phyloP scores from a whole-genome alignment of 2,113 vertebrate species.

The Acrocephalus kingi region DNA sequence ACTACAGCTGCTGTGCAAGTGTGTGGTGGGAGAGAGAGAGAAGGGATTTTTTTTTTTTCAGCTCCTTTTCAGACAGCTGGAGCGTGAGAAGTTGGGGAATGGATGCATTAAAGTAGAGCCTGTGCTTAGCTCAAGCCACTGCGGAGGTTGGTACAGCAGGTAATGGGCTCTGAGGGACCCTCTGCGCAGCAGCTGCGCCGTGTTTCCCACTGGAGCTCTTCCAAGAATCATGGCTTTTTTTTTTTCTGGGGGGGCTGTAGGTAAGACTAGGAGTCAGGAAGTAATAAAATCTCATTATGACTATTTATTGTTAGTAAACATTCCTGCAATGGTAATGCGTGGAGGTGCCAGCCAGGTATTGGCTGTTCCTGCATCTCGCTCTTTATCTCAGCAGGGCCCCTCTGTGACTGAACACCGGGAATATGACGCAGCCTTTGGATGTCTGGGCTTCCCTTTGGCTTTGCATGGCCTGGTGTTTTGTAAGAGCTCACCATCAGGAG shows the following conservation, averaged over 20 bases:
- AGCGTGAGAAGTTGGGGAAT: not conserved
- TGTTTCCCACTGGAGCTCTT: constrained; percentile 37
- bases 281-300: constrained; percentile 44
- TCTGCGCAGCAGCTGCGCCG: not conserved
- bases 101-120: not conserved
- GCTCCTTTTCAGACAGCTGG: constrained; percentile 17
- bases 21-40: not conserved
- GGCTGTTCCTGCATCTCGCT: not conserved
- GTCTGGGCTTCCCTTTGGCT: not conserved
- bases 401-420: not conserved
- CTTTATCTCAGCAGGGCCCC: not conserved
- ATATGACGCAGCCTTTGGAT: accelerated
- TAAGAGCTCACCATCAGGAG: not conserved
- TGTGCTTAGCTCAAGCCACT: not conserved
- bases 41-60: not conserved
- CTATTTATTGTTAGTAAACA: constrained; percentile 42
- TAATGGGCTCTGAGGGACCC: constrained; percentile 9
- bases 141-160: constrained; percentile 21
- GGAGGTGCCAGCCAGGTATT: not conserved
- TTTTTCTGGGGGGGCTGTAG: not conserved
- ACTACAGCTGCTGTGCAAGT: not conserved
- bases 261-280: constrained; percentile 60
- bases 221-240: not conserved
- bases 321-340: not conserved
- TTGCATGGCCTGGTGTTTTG: not conserved